Evolutionary conservation across 2,797 vertebrate species (phyloP).

Genomic region (Knipowitschia caucasica): DNA sequence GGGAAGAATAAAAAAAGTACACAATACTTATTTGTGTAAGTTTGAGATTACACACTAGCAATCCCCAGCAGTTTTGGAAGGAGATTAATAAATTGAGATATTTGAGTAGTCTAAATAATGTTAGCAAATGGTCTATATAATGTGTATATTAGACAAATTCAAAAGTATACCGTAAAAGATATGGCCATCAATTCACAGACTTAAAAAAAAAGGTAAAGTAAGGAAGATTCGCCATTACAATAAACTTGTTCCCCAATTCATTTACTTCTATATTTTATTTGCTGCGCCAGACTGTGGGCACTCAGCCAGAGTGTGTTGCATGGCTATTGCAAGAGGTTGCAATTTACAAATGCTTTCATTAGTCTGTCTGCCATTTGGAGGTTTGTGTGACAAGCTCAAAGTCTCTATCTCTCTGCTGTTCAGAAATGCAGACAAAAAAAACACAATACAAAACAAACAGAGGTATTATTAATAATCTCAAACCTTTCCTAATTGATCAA

Average conservation of each 20-base stretch:
- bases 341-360: slow-evolving; percentile 17
- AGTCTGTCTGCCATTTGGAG: slow-evolving; percentile 16
- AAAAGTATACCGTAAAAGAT: too few species aligned
- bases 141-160: too few species aligned
- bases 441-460: slow-evolving; percentile 8
- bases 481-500: slow-evolving; percentile 1
- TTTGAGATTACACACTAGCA: too few species aligned
- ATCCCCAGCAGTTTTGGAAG: too few species aligned
- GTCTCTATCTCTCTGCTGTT: slow-evolving; percentile 17
- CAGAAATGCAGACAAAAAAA: slow-evolving; percentile 6
- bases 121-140: too few species aligned
- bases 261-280: background rate
- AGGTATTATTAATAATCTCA: background rate
- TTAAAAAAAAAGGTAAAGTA: too few species aligned
- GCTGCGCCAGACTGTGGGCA: background rate
- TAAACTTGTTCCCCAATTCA: background rate
- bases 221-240: too few species aligned
- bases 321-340: slow-evolving; percentile 34
- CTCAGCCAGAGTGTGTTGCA: slow-evolving; percentile 16
- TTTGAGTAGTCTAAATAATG: too few species aligned
- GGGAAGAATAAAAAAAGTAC: too few species aligned
- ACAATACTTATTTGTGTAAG: too few species aligned
- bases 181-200: too few species aligned
- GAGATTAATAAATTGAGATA: too few species aligned
- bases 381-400: slow-evolving; percentile 17